Base-by-base conservation (phyloP, 2,888 invertebrate genomes). In the Heliothis peltigera region DNA sequence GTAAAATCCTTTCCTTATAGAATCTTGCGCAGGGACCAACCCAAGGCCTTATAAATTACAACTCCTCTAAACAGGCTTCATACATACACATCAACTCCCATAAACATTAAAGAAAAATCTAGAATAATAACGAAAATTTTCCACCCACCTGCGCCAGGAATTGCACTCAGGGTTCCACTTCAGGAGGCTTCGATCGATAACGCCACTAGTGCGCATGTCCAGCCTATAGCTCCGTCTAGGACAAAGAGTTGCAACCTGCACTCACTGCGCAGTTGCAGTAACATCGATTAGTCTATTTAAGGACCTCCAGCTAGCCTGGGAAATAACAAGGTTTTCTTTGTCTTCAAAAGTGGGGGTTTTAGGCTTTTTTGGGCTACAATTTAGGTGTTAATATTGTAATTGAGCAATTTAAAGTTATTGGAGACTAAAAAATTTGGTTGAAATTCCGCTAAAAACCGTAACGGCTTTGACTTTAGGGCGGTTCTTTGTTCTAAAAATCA, bases 201-300 rank as follows among this genome's bases (percentile, higher is more conserved):
- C 7, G n/a, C 18, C 42, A 15, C 55, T 42, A 53, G 52, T 59
- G 67, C 71, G 71, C 71, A 72, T 72, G 71, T 1, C n/a, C 60
- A 25, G 28, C 1, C 32, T 28, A 57, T 58, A 52, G 32, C 46
- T 8, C 12, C 18, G n/a, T 15, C 49, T 44, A 32, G 47, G 21
- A 44, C 35, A 42, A 42, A 18, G 28, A n/a, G 5, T 3, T 69
- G 55, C 68, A 70, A n/a, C 10, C 12, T 71, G 72, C 57, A 73
- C 67, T 21, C 10, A 66, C 5, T 18, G 58, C 73, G 68, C 68
- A 72, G 73, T 12, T 67, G 67, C 73, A 67, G 2, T 17, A 2
- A 22, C 17, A 73, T 67, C 42, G 73, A 72, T 62, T n/a, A 39
- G 35, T 12, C 25, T 51, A 25, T 71, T 35, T 18, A 44, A 65